Evolutionary conservation across 2,888 invertebrate genomes (phyloP).

Genomic region (Agriopis aurantiaria): DNA sequence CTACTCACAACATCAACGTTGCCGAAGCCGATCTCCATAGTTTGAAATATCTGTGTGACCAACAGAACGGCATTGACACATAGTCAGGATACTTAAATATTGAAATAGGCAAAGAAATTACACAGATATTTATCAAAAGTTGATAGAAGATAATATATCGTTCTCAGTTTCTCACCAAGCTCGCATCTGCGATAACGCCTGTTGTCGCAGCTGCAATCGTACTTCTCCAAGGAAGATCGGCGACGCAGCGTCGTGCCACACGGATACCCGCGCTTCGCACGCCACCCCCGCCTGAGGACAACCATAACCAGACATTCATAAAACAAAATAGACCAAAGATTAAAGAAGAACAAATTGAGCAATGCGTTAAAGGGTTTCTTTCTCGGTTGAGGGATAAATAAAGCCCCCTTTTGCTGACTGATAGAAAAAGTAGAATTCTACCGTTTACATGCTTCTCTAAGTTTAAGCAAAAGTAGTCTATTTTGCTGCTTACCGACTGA

Average conservation of each 20-base stretch:
- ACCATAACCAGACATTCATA: background rate
- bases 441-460: background rate
- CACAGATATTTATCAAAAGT: background rate
- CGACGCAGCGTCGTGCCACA: constrained; percentile 95
- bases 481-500: constrained; percentile 79
- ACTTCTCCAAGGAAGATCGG: constrained; percentile 96
- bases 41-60: no score
- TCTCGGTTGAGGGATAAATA: background rate
- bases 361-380: background rate
- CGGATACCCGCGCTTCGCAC: constrained; percentile 92
- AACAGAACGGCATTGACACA: no score
- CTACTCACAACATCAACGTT: no score
- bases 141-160: background rate
- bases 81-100: no score
- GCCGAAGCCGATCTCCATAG: no score
- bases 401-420: background rate
- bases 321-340: background rate
- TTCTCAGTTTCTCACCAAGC: constrained; percentile 94
- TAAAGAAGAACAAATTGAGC: background rate
- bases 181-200: constrained; percentile 75
- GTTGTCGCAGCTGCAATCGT: constrained; percentile 91
- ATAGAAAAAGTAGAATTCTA: background rate
- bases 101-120: no score
- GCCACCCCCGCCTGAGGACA: constrained; percentile 87
- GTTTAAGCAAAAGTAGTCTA: background rate